A percentile compares a stretch with the other conserved stretches of the same genome.
phyloP scores from a whole-genome alignment of 2,888 invertebrate species.

The Agrypnus murinus region DNA sequence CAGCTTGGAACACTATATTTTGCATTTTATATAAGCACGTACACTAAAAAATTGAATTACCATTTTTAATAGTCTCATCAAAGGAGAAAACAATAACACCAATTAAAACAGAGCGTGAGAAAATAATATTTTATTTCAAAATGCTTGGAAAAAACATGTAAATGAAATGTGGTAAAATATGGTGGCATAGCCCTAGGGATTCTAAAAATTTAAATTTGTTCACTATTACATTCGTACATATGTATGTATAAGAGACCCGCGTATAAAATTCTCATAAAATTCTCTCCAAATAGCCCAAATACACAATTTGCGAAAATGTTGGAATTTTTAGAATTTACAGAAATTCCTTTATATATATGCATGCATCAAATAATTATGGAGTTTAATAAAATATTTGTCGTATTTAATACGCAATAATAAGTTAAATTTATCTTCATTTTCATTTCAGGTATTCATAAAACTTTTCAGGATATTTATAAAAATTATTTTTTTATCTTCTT shows the following conservation, averaged over 20 bases:
- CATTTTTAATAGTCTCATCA: not conserved
- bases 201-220: conserved; percentile 1
- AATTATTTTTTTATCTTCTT: too few species aligned
- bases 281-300: too few species aligned
- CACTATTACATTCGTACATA: too few species aligned
- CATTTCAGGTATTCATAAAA: not conserved
- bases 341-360: not conserved
- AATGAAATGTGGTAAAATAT: conserved; percentile 1
- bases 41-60: not conserved
- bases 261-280: conserved; percentile 15
- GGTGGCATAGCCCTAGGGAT: not conserved
- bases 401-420: not conserved
- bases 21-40: not conserved
- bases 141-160: not conserved
- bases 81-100: conserved; percentile 4
- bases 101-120: conserved; percentile 1
- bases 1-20: too few species aligned
- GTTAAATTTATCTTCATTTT: not conserved
- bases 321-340: conserved; percentile 2
- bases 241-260: not conserved
- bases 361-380: not conserved
- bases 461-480: too few species aligned
- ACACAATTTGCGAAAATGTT: not conserved
- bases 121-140: conserved; percentile 6
- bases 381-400: not conserved